Base-by-base conservation (phyloP, 1,140 invertebrate species). In the Trichonephila clavata region DNA sequence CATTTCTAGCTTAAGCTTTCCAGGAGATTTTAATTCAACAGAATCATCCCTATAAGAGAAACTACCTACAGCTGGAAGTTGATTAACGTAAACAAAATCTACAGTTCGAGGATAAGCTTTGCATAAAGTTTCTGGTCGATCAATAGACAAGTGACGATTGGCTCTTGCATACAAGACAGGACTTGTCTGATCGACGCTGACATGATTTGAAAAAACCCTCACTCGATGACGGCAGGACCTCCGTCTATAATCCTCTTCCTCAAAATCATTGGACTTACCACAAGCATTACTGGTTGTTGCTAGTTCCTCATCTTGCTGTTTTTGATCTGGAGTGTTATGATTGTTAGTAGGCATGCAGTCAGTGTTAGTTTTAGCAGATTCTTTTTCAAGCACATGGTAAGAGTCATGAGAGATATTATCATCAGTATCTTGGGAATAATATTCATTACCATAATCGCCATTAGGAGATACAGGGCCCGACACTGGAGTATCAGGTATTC, bases 21-120 rank as follows among this genome's bases (percentile, higher is more conserved):
- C 61, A 10, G 93, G 93, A 50, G 93, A 94, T 59, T 90, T 90
- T 6, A 90, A 57, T 50, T 94, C 90, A 16, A 96, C 94, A 4
- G 96, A 96, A 94, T 96, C 96, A 95, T 96, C 96, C 32, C 95
- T 95, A 90, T 95, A 95, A 13, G 96, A 96, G 92, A 95, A 96
- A 94, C 95, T 96, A 61, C 95, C 95, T 61, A 95, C 95, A 16
- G 96, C 95, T 20, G 96, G 96, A 16, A 96, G 95, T 68, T 95
- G 95, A 92, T 95, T 95, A 61, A 95, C 95, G 65, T 95, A 95
- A 13, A 96, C 95, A 68, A 96, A 95, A 77, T 96, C 96, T 90
- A 96, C 94, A n/a, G 95, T 94, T 7, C 91, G 71, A 60, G 83
- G 83, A 43, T 91, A 91, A 8, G 87, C 80, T 63, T 81, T 83